These are phyloP conservation scores for Xyrichtys novacula DNA, from an alignment of 2,797 vertebrate species.

Conservation along the genomic window DNA sequence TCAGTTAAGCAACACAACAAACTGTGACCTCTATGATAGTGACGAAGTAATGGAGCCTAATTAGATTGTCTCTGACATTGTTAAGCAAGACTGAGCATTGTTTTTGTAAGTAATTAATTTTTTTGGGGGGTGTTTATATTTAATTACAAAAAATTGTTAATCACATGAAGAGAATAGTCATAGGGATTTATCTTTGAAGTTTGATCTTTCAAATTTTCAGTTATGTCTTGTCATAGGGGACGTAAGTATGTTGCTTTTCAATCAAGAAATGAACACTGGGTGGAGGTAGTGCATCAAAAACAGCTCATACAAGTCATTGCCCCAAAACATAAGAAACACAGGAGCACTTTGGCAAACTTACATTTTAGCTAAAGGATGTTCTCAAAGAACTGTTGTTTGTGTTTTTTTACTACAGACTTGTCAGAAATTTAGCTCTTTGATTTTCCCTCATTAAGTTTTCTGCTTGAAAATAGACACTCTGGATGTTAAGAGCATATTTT, in stretches of 20 bases:
- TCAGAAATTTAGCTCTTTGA: no score
- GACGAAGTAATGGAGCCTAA: no score
- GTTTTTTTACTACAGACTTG: no score
- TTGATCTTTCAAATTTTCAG: neutral
- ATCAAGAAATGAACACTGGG: constrained; percentile 64
- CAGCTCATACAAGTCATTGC: constrained; percentile 14
- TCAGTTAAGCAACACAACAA: no score
- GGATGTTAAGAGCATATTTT: no score
- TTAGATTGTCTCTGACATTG: neutral
- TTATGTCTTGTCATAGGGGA: neutral
- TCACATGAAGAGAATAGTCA: neutral
- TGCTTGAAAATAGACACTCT: no score
- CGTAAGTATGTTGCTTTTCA: neutral
- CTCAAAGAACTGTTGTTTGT: neutral
- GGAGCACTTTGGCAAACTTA: neutral
- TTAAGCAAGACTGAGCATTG: neutral
- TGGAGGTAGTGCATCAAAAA: constrained; percentile 58
- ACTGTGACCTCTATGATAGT: no score
- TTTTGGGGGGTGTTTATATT: neutral
- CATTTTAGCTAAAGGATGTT: neutral
- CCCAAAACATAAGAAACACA: neutral
- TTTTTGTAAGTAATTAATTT: neutral
- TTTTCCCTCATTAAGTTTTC: no score
- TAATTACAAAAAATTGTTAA: neutral
- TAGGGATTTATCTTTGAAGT: neutral